Base-by-base conservation (phyloP, 2,888 invertebrate genomes). In the Archaeoteleia sp. region DNA sequence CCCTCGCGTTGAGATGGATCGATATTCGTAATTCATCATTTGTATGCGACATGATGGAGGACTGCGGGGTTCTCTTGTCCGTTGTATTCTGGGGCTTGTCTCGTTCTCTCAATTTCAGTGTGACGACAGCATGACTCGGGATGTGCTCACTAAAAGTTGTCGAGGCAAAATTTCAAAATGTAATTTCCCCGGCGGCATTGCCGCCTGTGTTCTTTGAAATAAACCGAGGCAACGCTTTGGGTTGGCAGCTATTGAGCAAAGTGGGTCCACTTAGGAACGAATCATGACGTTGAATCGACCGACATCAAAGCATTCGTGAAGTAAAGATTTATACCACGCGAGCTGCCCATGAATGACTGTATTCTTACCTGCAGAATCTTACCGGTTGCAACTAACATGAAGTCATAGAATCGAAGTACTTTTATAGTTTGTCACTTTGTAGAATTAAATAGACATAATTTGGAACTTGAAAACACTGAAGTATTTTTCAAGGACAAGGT, bases 11-110 rank as follows among this genome's bases (percentile, higher is more conserved):
- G 17, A 68, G 32, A 35, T 60, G 70, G 79, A 79, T 82, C 83
- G 80, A 83, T 83, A 80, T 79, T 78, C 78, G 82, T 83, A 84
- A 84, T 83, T 83, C 81, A 83, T 84, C 82, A 84, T 84, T 84
- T 84, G 82, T 83, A 84, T 84, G 83, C 84, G 79, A 74, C 78
- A 75, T 76, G 78, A 75, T 77, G 77, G 73, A 77, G 78, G 68
- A 74, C 78, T 62, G 60, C 71, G 45, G 49, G 45, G 58, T 39
- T 49, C 57, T 43, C 55, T 65, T 65, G 61, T 49, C 61, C 62
- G 68, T 58, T 58, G 65, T 61, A 51, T 58, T 55, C 48, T 49
- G 45, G 63, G 39, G 46, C 57, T 29, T 58, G 43, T 60, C 66
- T 37, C 34, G 45, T 55, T 48, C 51, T 40, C 66, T 17, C 40